A percentile compares a stretch with the other conserved stretches of the same genome.
These are phyloP conservation scores for Mungos mungo DNA, from an alignment of 2,113 vertebrate species.

Conservation along the genomic window DNA sequence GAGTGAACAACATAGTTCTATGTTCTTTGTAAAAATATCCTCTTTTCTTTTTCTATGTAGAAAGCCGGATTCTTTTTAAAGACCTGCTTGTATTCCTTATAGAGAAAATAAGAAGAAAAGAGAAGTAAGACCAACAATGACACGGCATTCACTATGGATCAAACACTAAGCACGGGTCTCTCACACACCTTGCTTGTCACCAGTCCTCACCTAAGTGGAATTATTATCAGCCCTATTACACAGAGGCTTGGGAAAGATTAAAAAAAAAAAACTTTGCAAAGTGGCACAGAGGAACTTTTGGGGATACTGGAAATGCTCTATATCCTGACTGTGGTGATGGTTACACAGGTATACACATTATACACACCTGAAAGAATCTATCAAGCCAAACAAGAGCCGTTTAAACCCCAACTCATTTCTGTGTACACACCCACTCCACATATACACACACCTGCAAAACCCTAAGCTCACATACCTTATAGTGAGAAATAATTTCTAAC, in stretches of 20 bases:
- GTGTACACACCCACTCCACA: neutral
- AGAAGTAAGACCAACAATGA: neutral
- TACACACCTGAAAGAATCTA: neutral
- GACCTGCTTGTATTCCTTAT: neutral
- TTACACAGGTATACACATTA: neutral
- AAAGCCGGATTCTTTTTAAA: conserved; percentile 7
- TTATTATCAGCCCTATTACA: neutral
- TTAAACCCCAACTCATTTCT: neutral
- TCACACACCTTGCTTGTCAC: neutral
- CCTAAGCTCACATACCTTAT: neutral
- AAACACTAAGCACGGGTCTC: neutral
- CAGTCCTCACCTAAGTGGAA: neutral
- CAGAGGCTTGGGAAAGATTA: neutral
- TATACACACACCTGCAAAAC: neutral
- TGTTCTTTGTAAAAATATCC: neutral
- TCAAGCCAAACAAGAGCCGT: neutral
- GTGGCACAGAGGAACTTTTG: neutral
- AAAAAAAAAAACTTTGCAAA: neutral
- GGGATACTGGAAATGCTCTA: neutral
- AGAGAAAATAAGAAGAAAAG: neutral
- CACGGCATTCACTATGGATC: neutral
- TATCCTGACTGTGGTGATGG: neutral
- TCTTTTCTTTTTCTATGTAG: neutral
- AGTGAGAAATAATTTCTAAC: conserved; percentile 4
- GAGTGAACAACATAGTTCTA: neutral